Percentiles rank a stretch among this genome's conserved stretches.
Conservation (phyloP, 2,888 invertebrate species). For the Drosophila cracens region DNA sequence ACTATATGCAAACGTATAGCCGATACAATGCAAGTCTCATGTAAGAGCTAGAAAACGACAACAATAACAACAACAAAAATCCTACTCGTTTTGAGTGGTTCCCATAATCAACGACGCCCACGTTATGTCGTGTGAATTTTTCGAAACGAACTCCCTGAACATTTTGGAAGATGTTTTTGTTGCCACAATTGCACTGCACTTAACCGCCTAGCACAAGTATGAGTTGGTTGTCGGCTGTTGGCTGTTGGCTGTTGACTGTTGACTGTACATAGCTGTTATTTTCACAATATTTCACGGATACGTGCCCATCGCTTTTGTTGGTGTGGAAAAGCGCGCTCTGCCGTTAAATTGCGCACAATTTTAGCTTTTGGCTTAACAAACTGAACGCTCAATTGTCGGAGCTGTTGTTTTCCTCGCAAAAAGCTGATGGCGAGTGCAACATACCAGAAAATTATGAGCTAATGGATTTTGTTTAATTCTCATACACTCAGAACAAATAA, state of each 20-base stretch:
- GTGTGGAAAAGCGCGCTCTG: slow-evolving; percentile 72
- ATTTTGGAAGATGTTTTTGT: slow-evolving; percentile 53
- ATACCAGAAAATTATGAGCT: slow-evolving; percentile 80
- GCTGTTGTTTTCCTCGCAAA: slow-evolving; percentile 50
- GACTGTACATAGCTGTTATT: slow-evolving; percentile 52
- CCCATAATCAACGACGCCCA: slow-evolving; percentile 67
- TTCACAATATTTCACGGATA: slow-evolving; percentile 82
- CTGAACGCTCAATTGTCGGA: slow-evolving; percentile 71
- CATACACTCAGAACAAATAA: slow-evolving; percentile 1
- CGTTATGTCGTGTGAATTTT: slow-evolving; percentile 71
- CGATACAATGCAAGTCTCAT: slow-evolving; percentile 42
- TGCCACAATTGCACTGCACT: slow-evolving; percentile 53
- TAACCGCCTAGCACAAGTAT: slow-evolving; percentile 29
- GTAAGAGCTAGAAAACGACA: slow-evolving; percentile 53
- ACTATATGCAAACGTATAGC: slow-evolving; percentile 24
- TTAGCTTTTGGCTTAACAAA: slow-evolving; percentile 77
- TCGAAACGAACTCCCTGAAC: slow-evolving; percentile 52
- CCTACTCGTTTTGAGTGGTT: slow-evolving; percentile 74
- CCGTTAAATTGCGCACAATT: slow-evolving; percentile 79
- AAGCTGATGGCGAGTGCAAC: slow-evolving; percentile 52
- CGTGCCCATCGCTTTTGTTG: slow-evolving; percentile 64
- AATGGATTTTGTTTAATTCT: slow-evolving; percentile 77
- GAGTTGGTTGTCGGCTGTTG: slow-evolving; percentile 19
- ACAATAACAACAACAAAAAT: slow-evolving; percentile 38
- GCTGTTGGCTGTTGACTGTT: slow-evolving; percentile 19